These are phyloP conservation scores for Serrognathus titanus DNA, from an alignment of 2,888 invertebrate species.

Conservation along the genomic window DNA sequence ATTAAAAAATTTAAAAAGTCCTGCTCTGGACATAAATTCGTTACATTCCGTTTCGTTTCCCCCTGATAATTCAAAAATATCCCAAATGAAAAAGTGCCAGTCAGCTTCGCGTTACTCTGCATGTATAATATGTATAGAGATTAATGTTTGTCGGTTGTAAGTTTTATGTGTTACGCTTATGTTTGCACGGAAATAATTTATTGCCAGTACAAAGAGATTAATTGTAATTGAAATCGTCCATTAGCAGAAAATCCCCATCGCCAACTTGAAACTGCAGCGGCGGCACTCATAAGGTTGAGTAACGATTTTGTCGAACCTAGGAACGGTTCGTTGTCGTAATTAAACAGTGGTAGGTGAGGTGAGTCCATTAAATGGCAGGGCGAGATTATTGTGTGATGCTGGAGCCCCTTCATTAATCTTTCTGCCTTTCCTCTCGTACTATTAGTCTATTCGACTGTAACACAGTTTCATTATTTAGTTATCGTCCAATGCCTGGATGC, in stretches of 20 bases:
- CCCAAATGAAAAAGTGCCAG: too few species aligned
- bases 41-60: too few species aligned
- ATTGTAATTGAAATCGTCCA: neutral
- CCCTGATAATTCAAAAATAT: too few species aligned
- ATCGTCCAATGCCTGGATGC: too few species aligned
- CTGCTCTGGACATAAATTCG: too few species aligned
- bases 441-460: too few species aligned
- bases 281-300: constrained; percentile 7
- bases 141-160: too few species aligned
- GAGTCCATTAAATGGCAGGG: constrained; percentile 36
- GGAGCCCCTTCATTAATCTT: constrained; percentile 36
- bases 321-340: constrained; percentile 27
- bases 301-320: constrained; percentile 12
- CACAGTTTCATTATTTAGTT: too few species aligned
- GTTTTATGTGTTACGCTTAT: too few species aligned
- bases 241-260: neutral
- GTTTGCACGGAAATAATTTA: neutral
- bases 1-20: too few species aligned
- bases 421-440: constrained; percentile 13
- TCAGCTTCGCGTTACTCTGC: too few species aligned
- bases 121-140: too few species aligned
- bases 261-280: neutral
- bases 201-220: neutral
- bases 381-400: constrained; percentile 35
- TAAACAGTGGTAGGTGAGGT: constrained; percentile 31